phyloP scores from a whole-genome alignment of 2,888 invertebrate species.

The Augiades crinisus region DNA sequence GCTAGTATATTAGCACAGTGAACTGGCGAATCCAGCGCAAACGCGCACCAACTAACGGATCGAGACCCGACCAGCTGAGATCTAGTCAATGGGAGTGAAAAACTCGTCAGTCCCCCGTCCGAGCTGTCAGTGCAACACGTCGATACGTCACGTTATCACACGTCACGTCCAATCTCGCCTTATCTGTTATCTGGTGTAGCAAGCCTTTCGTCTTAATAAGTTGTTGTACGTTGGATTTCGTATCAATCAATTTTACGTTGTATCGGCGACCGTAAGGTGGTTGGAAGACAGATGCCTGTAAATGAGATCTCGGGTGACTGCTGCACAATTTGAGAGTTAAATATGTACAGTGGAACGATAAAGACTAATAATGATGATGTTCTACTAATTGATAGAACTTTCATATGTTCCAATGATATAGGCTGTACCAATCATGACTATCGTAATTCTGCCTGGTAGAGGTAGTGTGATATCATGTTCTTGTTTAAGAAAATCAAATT shows the following conservation, averaged over 20 bases:
- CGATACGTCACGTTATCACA: constrained; percentile 12
- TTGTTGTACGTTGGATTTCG: constrained; percentile 6
- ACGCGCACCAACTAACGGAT: constrained; percentile 46
- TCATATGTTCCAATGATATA: too few relatives aligned
- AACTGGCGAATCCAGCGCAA: constrained; percentile 44
- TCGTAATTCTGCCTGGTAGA: too few relatives aligned
- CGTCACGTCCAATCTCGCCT: constrained; percentile 22
- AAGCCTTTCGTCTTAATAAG: constrained; percentile 19
- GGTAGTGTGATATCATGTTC: too few relatives aligned
- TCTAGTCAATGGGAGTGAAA: constrained; percentile 58
- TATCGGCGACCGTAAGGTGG: too few relatives aligned
- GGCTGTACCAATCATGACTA: too few relatives aligned
- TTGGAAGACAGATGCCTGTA: too few relatives aligned
- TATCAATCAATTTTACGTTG: constrained; percentile 1
- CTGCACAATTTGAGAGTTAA: too few relatives aligned
- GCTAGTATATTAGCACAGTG: too few relatives aligned
- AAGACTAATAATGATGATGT: too few relatives aligned
- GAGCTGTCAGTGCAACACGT: constrained; percentile 18
- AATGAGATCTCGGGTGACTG: too few relatives aligned
- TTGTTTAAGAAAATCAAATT: neutral
- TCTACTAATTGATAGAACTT: too few relatives aligned
- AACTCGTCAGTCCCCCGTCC: constrained; percentile 45
- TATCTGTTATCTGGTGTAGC: constrained; percentile 20
- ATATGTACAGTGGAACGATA: too few relatives aligned
- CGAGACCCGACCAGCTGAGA: constrained; percentile 24